phyloP scores from a whole-genome alignment of 2,113 vertebrate species.

The Phrynosoma platyrhinos region DNA sequence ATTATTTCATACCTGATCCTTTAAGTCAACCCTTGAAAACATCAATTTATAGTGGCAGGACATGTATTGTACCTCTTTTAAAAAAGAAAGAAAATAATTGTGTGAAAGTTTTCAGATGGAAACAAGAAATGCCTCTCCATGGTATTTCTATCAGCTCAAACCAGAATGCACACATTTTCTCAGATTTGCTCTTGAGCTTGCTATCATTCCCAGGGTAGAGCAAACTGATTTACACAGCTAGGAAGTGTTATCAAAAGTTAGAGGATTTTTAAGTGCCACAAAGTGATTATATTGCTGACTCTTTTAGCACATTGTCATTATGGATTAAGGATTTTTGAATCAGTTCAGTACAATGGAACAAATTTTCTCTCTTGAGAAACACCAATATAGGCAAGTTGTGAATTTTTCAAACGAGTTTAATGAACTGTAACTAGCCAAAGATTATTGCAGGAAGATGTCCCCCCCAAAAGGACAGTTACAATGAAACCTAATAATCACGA shows the following conservation, averaged over 20 bases:
- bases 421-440: not conserved
- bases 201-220: not conserved
- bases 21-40: not conserved
- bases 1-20: not conserved
- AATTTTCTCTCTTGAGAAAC: not conserved
- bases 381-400: not conserved
- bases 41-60: not conserved
- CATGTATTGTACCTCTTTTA: not conserved
- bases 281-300: not conserved
- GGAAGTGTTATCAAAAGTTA: not conserved
- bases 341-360: not conserved
- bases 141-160: not conserved
- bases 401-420: not conserved
- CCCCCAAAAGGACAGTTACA: not conserved
- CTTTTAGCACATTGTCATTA: not conserved
- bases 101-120: not conserved
- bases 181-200: not conserved
- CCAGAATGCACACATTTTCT: not conserved
- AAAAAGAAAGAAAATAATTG: not conserved
- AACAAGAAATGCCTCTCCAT: not conserved
- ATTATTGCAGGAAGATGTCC: fast-evolving
- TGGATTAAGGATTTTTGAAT: slow-evolving; percentile 26
- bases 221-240: not conserved
- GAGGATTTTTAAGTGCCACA: not conserved
- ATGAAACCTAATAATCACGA: not conserved